Evolutionary conservation across 2,888 invertebrate species (phyloP).

Genomic region (Eubasilissa splendida): DNA sequence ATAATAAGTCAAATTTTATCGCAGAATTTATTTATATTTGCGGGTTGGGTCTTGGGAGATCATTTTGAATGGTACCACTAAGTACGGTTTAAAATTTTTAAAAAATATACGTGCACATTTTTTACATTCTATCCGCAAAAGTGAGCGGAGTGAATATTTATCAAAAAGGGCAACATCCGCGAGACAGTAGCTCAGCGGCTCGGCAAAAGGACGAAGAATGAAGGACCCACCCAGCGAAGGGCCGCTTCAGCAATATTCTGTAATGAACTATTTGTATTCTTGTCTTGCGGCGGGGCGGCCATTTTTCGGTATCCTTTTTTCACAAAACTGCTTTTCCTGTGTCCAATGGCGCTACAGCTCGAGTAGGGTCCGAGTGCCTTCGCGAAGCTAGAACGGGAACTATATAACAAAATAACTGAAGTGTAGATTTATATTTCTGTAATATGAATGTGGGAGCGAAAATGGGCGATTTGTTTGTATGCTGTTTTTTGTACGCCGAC

Average conservation of each 20-base stretch:
- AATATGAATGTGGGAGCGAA: too few relatives aligned
- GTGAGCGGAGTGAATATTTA: too few relatives aligned
- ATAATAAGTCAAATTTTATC: too few relatives aligned
- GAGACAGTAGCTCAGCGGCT: background rate
- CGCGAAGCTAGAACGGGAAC: background rate
- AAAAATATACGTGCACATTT: too few relatives aligned
- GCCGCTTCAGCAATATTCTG: slow-evolving; percentile 3
- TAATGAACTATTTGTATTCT: slow-evolving; percentile 31
- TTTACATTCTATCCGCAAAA: too few relatives aligned
- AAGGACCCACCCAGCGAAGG: background rate
- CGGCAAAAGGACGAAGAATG: background rate
- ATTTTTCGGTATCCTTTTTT: slow-evolving; percentile 23
- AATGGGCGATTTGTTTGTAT: too few relatives aligned
- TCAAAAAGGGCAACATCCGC: background rate
- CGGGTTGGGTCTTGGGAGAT: too few relatives aligned
- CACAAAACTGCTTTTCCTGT: slow-evolving; percentile 21
- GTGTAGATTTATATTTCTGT: background rate
- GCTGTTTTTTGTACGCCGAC: too few relatives aligned
- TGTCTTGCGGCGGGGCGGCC: slow-evolving; percentile 20
- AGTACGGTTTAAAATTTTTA: too few relatives aligned
- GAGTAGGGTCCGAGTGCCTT: background rate
- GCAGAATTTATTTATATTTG: too few relatives aligned
- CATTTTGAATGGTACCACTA: too few relatives aligned
- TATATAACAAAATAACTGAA: too few relatives aligned
- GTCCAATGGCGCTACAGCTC: slow-evolving; percentile 11